phyloP scores from a whole-genome alignment of 2,888 invertebrate species.

The Drosophila seclusa region DNA sequence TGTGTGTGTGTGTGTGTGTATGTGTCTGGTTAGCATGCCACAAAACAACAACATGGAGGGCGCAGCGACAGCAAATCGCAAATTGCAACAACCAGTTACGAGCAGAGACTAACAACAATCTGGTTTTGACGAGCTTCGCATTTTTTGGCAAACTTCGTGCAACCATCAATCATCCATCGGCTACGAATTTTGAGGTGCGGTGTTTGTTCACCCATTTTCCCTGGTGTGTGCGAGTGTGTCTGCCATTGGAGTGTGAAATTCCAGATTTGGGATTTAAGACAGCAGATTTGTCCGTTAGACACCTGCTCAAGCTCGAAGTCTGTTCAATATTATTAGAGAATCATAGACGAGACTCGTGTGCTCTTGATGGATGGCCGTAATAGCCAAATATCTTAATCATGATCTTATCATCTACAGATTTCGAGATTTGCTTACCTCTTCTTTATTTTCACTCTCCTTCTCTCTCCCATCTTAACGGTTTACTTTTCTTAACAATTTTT shows the following conservation, averaged over 20 bases:
- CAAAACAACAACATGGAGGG: slow-evolving; percentile 9
- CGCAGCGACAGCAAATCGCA: slow-evolving; percentile 16
- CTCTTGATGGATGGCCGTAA: neutral
- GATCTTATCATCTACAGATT: neutral
- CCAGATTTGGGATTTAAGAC: neutral
- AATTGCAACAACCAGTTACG: slow-evolving; percentile 20
- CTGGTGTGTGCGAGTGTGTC: neutral
- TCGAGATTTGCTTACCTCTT: too few species aligned
- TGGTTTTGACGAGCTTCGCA: slow-evolving; percentile 12
- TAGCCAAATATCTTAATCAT: neutral
- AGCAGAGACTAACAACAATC: slow-evolving; percentile 10
- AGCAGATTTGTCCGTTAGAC: neutral
- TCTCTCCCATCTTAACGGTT: too few species aligned
- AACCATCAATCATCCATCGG: slow-evolving; percentile 41
- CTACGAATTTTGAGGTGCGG: neutral
- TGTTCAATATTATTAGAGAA: slow-evolving; percentile 16
- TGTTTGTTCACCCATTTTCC: neutral
- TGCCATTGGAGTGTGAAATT: neutral
- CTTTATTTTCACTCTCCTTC: too few species aligned
- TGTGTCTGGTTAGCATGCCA: slow-evolving; percentile 6
- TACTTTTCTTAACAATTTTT: too few species aligned
- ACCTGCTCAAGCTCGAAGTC: slow-evolving; percentile 6
- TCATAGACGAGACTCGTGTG: slow-evolving; percentile 1
- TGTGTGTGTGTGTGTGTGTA: neutral
- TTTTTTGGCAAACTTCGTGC: slow-evolving; percentile 27